phyloP scores from a whole-genome alignment of 2,888 invertebrate genomes.

The Acanthoscelides obtectus region DNA sequence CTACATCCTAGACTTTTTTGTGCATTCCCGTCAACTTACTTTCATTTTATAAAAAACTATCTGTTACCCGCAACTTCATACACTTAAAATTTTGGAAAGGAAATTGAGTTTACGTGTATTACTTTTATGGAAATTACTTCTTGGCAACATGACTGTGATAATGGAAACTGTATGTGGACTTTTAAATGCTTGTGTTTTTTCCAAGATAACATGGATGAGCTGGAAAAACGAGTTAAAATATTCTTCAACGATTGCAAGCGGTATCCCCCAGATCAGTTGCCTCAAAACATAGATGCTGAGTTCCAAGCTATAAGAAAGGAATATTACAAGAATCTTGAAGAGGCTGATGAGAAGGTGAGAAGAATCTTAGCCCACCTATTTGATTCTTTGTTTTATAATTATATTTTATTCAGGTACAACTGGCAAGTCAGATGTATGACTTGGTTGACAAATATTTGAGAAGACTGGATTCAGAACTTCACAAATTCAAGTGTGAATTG shows the following conservation, averaged over 20 bases:
- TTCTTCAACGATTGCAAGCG: slow-evolving; percentile 84
- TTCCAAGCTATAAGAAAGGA: slow-evolving; percentile 80
- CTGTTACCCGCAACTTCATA: no score
- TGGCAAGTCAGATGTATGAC: slow-evolving; percentile 93
- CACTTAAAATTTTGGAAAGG: no score
- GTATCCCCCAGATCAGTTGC: slow-evolving; percentile 55
- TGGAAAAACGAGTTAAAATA: slow-evolving; percentile 83
- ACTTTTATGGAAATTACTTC: no score
- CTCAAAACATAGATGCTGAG: slow-evolving; percentile 74
- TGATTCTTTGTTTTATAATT: background rate
- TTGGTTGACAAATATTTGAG: slow-evolving; percentile 89
- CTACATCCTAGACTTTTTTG: background rate
- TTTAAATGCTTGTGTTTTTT: no score
- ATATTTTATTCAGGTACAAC: slow-evolving; percentile 53
- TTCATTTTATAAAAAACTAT: no score
- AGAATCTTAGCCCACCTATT: no score
- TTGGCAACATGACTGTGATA: no score
- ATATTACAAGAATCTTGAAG: slow-evolving; percentile 87
- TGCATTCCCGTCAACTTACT: no score
- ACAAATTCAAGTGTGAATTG: slow-evolving; percentile 97
- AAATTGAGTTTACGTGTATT: no score
- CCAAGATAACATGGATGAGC: slow-evolving; percentile 82
- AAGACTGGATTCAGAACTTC: slow-evolving; percentile 81
- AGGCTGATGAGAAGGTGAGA: slow-evolving; percentile 87
- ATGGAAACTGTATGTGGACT: no score